Percentiles rank a stretch among this genome's conserved stretches.
Evolutionary conservation across 2,888 invertebrate genomes (phyloP).

Genomic region (Brachyptera risi): DNA sequence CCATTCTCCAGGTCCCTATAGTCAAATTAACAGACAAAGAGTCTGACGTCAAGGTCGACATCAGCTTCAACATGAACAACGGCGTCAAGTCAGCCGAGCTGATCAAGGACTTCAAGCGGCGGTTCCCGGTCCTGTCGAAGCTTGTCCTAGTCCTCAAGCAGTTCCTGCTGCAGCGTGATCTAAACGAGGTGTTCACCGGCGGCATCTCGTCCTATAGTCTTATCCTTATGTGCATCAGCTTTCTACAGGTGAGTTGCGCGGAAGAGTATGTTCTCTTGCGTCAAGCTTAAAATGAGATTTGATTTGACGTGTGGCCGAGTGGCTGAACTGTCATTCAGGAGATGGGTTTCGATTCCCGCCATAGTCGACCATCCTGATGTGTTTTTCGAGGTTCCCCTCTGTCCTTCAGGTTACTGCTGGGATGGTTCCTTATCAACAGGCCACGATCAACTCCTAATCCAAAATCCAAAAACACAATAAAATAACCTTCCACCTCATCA

Average conservation of each 20-base stretch:
- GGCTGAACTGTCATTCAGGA: no score
- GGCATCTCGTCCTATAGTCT: conserved; percentile 99
- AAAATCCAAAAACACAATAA: no score
- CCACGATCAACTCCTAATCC: no score
- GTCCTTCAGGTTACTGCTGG: no score
- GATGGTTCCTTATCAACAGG: no score
- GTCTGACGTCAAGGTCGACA: conserved; percentile 91
- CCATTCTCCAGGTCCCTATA: conserved; percentile 90
- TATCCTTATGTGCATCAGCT: conserved; percentile 97
- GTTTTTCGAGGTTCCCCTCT: no score
- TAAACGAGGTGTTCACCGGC: conserved; percentile 99
- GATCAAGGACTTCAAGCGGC: conserved; percentile 84
- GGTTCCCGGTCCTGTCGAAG: conserved; percentile 87
- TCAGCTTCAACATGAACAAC: conserved; percentile 98
- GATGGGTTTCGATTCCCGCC: no score
- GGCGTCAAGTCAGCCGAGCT: conserved; percentile 95
- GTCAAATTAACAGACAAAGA: conserved; percentile 91
- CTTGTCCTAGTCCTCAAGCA: conserved; percentile 97
- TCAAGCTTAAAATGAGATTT: no score
- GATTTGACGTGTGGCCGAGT: no score
- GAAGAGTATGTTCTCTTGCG: no score
- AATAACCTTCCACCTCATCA: no score
- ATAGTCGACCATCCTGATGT: no score
- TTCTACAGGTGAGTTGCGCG: conserved; percentile 71
- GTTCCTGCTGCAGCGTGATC: conserved; percentile 94